phyloP scores from a whole-genome alignment of 2,797 vertebrate species.

The Ispidina picta region DNA sequence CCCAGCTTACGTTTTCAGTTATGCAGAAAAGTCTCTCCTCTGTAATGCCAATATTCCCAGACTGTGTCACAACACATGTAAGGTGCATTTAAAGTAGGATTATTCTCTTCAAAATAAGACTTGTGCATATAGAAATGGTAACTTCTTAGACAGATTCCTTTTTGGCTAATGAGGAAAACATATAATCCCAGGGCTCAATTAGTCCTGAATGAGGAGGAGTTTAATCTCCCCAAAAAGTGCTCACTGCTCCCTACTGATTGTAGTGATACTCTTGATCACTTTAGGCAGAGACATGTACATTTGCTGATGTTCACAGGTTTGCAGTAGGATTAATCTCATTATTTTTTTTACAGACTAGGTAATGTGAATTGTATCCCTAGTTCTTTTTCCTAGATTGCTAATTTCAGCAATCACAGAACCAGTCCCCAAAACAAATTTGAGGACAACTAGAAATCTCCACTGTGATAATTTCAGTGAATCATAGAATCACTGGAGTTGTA shows the following conservation, averaged over 20 bases:
- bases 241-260: neutral
- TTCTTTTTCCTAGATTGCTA: neutral
- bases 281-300: neutral
- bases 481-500: too few relatives aligned
- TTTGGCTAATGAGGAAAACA: neutral
- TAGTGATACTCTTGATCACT: neutral
- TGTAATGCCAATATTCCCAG: neutral
- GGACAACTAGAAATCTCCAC: neutral
- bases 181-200: neutral
- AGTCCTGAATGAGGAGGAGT: neutral
- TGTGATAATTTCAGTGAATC: neutral
- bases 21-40: neutral
- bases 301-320: neutral
- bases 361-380: neutral
- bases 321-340: neutral
- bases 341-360: neutral
- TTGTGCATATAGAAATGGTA: neutral
- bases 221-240: neutral
- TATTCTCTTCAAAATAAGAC: conserved; percentile 4
- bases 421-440: neutral
- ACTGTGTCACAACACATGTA: neutral
- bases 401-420: neutral
- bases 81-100: neutral
- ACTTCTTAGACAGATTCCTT: neutral
- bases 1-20: neutral